Percentiles rank a stretch among this genome's conserved stretches.
Conservation (phyloP, 2,888 invertebrate species). For the Desoria tigrina region DNA sequence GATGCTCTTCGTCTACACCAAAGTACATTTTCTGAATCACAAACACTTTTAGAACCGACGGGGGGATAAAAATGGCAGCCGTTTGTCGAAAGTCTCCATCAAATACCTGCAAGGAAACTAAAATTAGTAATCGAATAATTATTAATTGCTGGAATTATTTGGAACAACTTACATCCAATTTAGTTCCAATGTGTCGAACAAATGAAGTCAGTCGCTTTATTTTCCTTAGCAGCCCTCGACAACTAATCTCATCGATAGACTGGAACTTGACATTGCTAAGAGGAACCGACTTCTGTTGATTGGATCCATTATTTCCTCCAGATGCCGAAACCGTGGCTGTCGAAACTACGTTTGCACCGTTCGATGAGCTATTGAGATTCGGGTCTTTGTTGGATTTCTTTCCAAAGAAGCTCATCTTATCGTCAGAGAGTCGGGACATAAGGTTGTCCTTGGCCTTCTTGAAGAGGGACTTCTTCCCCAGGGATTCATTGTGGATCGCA, state of each 20-base stretch:
- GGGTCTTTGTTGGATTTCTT: slow-evolving; percentile 38
- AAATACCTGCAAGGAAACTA: slow-evolving; percentile 43
- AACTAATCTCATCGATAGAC: slow-evolving; percentile 47
- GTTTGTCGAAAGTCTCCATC: slow-evolving; percentile 52
- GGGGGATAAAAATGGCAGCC: slow-evolving; percentile 46
- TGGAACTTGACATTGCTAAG: slow-evolving; percentile 43
- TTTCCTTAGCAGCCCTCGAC: slow-evolving; percentile 45
- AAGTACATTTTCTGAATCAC: slow-evolving; percentile 50
- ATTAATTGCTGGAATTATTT: not conserved
- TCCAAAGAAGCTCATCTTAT: slow-evolving; percentile 48
- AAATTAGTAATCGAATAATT: slow-evolving; percentile 1
- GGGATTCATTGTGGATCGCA: slow-evolving; percentile 44
- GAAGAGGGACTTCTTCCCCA: slow-evolving; percentile 51
- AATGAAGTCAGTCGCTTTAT: slow-evolving; percentile 48
- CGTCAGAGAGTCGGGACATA: slow-evolving; percentile 48
- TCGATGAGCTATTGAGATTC: slow-evolving; percentile 21
- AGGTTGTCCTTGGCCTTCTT: slow-evolving; percentile 53
- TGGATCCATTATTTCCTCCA: slow-evolving; percentile 1
- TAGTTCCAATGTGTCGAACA: slow-evolving; percentile 44
- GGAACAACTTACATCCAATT: slow-evolving; percentile 48
- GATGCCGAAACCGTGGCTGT: slow-evolving; percentile 14
- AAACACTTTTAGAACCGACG: slow-evolving; percentile 43
- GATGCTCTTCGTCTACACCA: slow-evolving; percentile 45
- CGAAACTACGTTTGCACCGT: slow-evolving; percentile 25
- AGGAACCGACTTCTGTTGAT: slow-evolving; percentile 17